Percentiles rank a stretch among this genome's conserved stretches.
Evolutionary conservation across 2,113 vertebrate genomes (phyloP).

Genomic region (Turnix velox): DNA sequence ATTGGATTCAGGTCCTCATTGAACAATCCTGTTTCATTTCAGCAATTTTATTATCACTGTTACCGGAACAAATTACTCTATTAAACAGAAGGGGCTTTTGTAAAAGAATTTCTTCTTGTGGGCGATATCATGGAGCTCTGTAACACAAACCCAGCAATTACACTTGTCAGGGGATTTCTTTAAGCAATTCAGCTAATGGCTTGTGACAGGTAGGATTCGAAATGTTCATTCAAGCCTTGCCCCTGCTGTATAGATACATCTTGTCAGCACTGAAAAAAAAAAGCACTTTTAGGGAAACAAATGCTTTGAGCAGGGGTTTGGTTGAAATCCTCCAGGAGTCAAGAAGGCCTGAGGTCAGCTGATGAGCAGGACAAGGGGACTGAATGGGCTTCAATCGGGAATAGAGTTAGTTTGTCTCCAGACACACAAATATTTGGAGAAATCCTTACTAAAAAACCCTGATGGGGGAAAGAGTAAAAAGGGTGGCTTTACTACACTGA

Average conservation of each 20-base stretch:
- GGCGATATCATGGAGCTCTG: conserved; percentile 69
- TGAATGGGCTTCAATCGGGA: not conserved
- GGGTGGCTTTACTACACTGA: not conserved
- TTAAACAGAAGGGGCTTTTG: conserved; percentile 77
- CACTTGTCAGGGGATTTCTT: conserved; percentile 73
- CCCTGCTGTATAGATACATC: conserved; percentile 32
- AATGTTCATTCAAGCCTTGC: conserved; percentile 60
- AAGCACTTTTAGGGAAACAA: conserved; percentile 49
- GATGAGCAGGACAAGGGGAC: not conserved
- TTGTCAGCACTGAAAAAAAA: conserved; percentile 53
- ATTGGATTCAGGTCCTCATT: conserved; percentile 78
- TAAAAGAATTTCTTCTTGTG: conserved; percentile 71
- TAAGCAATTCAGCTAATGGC: conserved; percentile 76
- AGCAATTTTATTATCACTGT: conserved; percentile 83
- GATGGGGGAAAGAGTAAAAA: not conserved
- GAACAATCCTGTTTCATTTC: conserved; percentile 79
- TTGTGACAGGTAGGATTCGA: conserved; percentile 70
- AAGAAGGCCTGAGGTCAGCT: not conserved
- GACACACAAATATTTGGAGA: not conserved
- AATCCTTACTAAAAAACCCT: not conserved
- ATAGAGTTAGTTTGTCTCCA: not conserved
- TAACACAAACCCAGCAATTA: conserved; percentile 73
- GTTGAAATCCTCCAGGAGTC: not conserved
- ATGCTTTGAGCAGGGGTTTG: conserved; percentile 48
- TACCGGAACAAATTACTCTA: conserved; percentile 84